These are phyloP conservation scores for Neoniphon sammara DNA, from an alignment of 2,797 vertebrate species.

Conservation along the genomic window DNA sequence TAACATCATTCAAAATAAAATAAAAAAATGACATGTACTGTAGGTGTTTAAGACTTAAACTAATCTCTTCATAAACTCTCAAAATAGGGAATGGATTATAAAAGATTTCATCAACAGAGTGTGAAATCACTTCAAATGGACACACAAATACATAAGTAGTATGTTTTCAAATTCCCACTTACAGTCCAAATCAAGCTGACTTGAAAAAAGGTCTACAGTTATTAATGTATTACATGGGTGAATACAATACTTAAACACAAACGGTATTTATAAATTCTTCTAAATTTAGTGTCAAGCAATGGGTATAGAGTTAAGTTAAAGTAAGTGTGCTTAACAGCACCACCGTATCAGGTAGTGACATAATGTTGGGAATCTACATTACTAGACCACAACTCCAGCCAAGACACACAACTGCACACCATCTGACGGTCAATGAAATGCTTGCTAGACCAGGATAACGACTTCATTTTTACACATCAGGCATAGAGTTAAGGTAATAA, in stretches of 20 bases:
- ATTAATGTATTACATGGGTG: conserved; percentile 32
- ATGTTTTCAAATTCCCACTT: conserved; percentile 23
- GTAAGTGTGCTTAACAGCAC: conserved; percentile 75
- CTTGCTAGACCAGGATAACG: conserved; percentile 36
- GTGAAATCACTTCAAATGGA: conserved; percentile 61
- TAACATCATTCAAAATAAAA: conserved; percentile 49
- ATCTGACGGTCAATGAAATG: conserved; percentile 55
- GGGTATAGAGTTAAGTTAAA: conserved; percentile 52
- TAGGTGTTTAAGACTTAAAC: conserved; percentile 49
- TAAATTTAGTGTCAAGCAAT: conserved; percentile 56
- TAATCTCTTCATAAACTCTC: conserved; percentile 42
- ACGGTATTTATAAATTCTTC: conserved; percentile 49
- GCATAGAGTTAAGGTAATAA: conserved; percentile 21
- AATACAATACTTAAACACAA: conserved; percentile 54
- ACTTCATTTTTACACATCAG: conserved; percentile 16
- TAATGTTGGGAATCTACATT: conserved; percentile 54
- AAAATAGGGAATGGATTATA: conserved; percentile 69
- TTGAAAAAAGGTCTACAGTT: conserved; percentile 28
- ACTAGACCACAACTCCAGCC: conserved; percentile 46
- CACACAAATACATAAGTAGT: conserved; percentile 36
- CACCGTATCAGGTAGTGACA: conserved; percentile 60
- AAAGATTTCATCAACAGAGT: conserved; percentile 56
- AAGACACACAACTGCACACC: conserved; percentile 45
- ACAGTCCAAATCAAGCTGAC: conserved; percentile 35
- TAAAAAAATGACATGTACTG: conserved; percentile 26